These are phyloP conservation scores for Pseudobourletiella spinata DNA, from an alignment of 1,140 invertebrate genomes.

Conservation along the genomic window DNA sequence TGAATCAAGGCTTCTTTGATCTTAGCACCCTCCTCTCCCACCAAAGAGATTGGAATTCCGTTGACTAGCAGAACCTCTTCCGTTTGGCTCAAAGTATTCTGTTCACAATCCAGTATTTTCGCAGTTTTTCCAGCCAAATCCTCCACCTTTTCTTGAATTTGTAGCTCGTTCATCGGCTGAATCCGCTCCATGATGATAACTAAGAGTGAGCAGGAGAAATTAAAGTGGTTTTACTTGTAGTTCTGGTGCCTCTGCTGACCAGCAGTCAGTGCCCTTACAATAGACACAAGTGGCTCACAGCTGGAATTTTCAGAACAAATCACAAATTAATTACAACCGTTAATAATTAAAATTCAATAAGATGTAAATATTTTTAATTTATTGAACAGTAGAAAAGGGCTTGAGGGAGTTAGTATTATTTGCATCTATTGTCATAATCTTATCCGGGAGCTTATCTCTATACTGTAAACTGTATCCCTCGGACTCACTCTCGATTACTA, in stretches of 20 bases:
- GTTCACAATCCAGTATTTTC: constrained; percentile 65
- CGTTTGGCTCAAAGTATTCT: constrained; percentile 59
- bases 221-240: neutral
- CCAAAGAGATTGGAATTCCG: constrained; percentile 58
- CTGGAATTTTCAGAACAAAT: neutral
- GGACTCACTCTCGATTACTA: too few species aligned
- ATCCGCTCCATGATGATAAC: neutral
- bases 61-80: constrained; percentile 66
- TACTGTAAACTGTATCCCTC: too few species aligned
- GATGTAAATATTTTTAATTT: too few species aligned
- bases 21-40: constrained; percentile 57
- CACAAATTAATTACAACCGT: neutral
- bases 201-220: neutral
- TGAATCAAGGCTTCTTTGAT: constrained; percentile 59
- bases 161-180: constrained; percentile 10
- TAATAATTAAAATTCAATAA: too few species aligned
- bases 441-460: too few species aligned
- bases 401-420: too few species aligned
- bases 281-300: neutral
- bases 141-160: constrained; percentile 66
- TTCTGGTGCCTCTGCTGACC: too few species aligned
- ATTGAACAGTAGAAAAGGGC: too few species aligned
- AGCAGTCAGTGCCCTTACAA: neutral
- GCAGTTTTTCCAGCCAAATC: constrained; percentile 62
- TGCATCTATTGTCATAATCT: too few species aligned